These are phyloP conservation scores for Uropsilus gracilis DNA, from an alignment of 2,113 vertebrate genomes.

Conservation along the genomic window DNA sequence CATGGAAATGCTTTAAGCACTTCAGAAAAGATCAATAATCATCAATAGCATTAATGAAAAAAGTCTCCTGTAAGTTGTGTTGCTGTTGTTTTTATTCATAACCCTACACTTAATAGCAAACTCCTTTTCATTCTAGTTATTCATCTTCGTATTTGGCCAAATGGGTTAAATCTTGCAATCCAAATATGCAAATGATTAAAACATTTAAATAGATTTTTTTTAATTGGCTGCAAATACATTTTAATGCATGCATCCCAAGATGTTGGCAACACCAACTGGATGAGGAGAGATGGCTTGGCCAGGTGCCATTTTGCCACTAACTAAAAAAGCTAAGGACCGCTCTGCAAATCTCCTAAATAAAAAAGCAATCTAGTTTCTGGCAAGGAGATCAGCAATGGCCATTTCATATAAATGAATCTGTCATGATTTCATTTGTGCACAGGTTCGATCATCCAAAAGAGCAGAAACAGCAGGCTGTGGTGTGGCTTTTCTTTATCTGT, in stretches of 20 bases:
- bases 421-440: slow-evolving; percentile 80
- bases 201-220: slow-evolving; percentile 40
- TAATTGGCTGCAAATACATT: slow-evolving; percentile 50
- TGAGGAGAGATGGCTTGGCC: slow-evolving; percentile 65
- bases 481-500: slow-evolving; percentile 73
- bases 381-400: slow-evolving; percentile 80
- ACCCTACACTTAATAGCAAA: background rate
- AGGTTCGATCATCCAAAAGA: slow-evolving; percentile 79
- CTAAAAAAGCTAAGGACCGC: slow-evolving; percentile 74
- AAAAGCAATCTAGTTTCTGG: slow-evolving; percentile 82
- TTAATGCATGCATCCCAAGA: slow-evolving; percentile 47
- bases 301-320: slow-evolving; percentile 75
- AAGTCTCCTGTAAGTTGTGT: background rate
- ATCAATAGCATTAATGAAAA: slow-evolving; percentile 32
- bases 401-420: slow-evolving; percentile 81
- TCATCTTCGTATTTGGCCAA: background rate
- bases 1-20: slow-evolving; percentile 4
- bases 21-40: slow-evolving; percentile 45
- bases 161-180: background rate
- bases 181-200: slow-evolving; percentile 20
- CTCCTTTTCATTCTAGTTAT: background rate
- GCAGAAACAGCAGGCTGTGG: slow-evolving; percentile 72
- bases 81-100: background rate
- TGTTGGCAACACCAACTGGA: slow-evolving; percentile 59
- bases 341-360: slow-evolving; percentile 81